Evolutionary conservation across 2,113 vertebrate genomes (phyloP).

Genomic region (Papio anubis): DNA sequence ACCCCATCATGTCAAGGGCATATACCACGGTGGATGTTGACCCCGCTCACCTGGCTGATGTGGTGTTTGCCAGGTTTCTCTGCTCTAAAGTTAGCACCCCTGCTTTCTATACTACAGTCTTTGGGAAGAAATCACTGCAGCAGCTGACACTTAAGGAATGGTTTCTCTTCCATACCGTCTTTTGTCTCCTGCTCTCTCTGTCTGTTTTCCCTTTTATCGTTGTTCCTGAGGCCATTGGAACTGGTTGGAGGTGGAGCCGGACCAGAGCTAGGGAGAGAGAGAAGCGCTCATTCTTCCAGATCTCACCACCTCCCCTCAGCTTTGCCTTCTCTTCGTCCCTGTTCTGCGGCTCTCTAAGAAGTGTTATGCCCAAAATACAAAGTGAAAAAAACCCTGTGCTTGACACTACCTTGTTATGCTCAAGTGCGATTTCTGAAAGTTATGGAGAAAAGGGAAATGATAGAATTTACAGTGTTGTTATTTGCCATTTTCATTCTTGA

Average conservation of each 20-base stretch:
- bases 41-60: not conserved
- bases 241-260: not conserved
- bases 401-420: not conserved
- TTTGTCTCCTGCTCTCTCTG: not conserved
- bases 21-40: no score
- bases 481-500: conserved; percentile 28
- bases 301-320: no score
- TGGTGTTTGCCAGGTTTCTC: not conserved
- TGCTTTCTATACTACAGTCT: not conserved
- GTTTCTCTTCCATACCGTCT: not conserved
- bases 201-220: not conserved
- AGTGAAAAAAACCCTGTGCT: not conserved
- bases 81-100: not conserved
- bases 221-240: not conserved
- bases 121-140: not conserved
- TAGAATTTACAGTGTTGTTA: not conserved
- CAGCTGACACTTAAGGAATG: not conserved
- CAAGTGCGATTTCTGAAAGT: not conserved
- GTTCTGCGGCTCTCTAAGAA: rapidly evolving
- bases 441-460: not conserved
- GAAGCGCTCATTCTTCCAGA: not conserved
- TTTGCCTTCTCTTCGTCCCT: not conserved
- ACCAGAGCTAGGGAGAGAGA: not conserved
- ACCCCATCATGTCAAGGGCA: not conserved
- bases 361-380: not conserved